Conservation (phyloP, 2,113 vertebrate genomes). For the Dipodomys merriami region DNA sequence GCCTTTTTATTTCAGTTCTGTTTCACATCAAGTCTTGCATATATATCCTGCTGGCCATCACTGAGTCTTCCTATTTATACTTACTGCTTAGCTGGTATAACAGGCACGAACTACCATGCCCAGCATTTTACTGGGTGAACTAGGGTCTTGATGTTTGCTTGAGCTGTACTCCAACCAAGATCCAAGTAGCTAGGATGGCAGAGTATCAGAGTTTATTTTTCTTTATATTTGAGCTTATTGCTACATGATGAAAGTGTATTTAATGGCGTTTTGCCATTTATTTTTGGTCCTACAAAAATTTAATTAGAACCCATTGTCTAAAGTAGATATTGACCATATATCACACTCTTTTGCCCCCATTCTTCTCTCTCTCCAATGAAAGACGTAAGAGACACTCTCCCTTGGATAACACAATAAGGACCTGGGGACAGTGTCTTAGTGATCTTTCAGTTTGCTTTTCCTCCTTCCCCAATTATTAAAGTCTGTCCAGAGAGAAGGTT, state of each 20-base stretch:
- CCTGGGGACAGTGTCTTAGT: background rate
- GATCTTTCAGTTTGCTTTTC: slow-evolving; percentile 29
- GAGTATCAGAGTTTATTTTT: background rate
- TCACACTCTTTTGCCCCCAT: background rate
- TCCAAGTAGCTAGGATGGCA: too few relatives aligned
- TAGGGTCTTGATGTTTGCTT: too few relatives aligned
- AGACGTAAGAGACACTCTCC: background rate
- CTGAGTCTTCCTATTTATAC: too few relatives aligned
- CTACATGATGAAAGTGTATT: background rate
- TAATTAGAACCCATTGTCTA: background rate
- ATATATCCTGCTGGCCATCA: too few relatives aligned
- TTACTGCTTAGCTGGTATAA: too few relatives aligned
- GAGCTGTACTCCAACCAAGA: too few relatives aligned
- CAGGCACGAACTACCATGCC: too few relatives aligned
- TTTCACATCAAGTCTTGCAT: too few relatives aligned
- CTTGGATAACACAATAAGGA: slow-evolving; percentile 19
- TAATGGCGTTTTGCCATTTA: background rate
- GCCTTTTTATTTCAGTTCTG: too few relatives aligned
- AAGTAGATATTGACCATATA: background rate
- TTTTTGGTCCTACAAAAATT: slow-evolving; percentile 20
- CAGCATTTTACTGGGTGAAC: too few relatives aligned
- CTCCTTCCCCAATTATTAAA: background rate
- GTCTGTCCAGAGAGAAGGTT: background rate
- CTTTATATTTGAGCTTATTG: background rate
- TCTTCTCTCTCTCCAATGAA: background rate